Percentiles rank a stretch among this genome's conserved stretches.
phyloP scores from a whole-genome alignment of 2,888 invertebrate species.

The Noctua comes region DNA sequence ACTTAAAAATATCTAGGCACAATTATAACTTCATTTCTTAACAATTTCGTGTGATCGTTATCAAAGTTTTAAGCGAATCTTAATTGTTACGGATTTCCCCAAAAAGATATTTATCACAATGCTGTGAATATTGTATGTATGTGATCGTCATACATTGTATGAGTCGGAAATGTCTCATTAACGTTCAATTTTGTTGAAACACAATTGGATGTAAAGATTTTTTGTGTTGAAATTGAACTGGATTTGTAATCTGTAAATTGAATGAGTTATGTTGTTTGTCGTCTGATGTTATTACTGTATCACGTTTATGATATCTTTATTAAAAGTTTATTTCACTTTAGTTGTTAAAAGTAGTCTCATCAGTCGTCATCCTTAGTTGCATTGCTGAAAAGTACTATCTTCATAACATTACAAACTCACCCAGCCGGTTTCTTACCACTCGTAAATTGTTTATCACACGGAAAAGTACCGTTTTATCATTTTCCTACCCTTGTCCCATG shows the following conservation, averaged over 20 bases:
- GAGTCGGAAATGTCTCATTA: constrained; percentile 59
- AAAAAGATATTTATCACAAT: constrained; percentile 22
- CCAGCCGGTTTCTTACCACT: background rate
- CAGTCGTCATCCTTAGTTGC: background rate
- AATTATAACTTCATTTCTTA: constrained; percentile 14
- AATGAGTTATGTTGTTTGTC: constrained; percentile 13
- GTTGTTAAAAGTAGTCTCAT: background rate
- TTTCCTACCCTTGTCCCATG: background rate
- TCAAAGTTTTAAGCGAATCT: constrained; percentile 28
- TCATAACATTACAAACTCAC: background rate
- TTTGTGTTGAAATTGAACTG: constrained; percentile 53
- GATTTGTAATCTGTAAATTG: constrained; percentile 34
- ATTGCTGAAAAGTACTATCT: background rate
- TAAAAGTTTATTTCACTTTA: background rate
- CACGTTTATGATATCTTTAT: background rate
- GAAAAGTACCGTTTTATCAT: background rate
- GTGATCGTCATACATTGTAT: constrained; percentile 27
- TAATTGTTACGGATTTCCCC: constrained; percentile 48
- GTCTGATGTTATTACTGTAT: background rate
- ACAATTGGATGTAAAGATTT: constrained; percentile 46
- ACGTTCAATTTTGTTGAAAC: constrained; percentile 42
- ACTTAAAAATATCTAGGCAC: constrained; percentile 4
- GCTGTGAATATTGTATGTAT: constrained; percentile 27
- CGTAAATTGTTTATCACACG: background rate
- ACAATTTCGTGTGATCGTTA: constrained; percentile 38